Percentiles rank a stretch among this genome's conserved stretches.
Conservation (phyloP, 2,797 vertebrate genomes). For the Serranus cabrilla region DNA sequence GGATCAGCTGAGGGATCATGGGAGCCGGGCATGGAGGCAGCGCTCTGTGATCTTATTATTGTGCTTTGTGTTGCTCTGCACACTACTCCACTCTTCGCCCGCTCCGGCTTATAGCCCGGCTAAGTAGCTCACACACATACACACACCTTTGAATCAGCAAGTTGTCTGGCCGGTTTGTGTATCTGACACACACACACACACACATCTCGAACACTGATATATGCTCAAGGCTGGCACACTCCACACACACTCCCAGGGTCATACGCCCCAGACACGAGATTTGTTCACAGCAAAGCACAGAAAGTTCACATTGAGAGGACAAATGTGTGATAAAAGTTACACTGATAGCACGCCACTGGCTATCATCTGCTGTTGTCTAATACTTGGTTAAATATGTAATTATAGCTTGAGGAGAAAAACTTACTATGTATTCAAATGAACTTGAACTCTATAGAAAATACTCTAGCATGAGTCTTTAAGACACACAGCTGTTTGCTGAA, state of each 20-base stretch:
- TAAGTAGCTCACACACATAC: conserved; percentile 49
- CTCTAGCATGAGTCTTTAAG: neutral
- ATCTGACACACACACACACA: conserved; percentile 32
- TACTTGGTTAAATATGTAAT: neutral
- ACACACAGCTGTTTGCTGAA: conserved; percentile 14
- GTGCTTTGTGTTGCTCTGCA: conserved; percentile 58
- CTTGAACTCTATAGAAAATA: neutral
- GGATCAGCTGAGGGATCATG: conserved; percentile 82
- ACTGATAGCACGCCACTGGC: neutral
- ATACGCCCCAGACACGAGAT: conserved; percentile 48
- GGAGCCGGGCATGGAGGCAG: conserved; percentile 54
- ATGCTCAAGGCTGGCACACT: conserved; percentile 63
- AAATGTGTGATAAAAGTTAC: conserved; percentile 7
- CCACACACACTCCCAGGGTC: conserved; percentile 60
- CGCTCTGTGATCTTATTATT: conserved; percentile 71
- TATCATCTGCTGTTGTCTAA: neutral
- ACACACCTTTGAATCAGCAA: conserved; percentile 63
- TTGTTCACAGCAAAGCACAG: conserved; percentile 4
- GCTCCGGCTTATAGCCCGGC: conserved; percentile 5
- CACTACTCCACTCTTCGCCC: conserved; percentile 24
- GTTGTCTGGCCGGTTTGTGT: conserved; percentile 59
- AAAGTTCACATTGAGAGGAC: conserved; percentile 7
- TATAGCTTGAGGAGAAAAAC: neutral
- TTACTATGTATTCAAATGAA: neutral
- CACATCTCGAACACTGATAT: conserved; percentile 1